Evolutionary conservation across 35 echinoderm and acorn worm species (phyloP).

Genomic region (Chiridota heheva): DNA sequence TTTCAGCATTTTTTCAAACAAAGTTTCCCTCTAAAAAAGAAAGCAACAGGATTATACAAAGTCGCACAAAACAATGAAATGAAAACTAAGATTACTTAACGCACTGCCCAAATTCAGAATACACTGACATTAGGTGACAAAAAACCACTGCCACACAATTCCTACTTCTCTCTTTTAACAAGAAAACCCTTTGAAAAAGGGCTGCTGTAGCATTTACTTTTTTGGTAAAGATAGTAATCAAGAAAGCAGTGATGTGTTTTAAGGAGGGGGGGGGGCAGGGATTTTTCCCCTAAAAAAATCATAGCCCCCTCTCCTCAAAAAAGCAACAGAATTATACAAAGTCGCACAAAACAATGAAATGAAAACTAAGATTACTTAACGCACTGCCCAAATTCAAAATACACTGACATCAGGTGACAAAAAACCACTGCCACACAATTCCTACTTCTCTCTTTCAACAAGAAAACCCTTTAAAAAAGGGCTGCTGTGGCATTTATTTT

Average conservation of each 20-base stretch:
- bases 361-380: not conserved
- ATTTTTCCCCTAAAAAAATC: too few species aligned
- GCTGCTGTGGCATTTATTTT: not conserved
- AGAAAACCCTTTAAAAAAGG: not conserved
- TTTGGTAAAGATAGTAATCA: too few species aligned
- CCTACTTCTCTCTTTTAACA: not conserved
- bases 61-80: not conserved
- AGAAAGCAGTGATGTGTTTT: too few species aligned
- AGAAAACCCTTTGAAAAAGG: not conserved
- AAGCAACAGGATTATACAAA: slow-evolving; percentile 5
- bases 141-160: not conserved
- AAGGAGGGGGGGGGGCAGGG: too few species aligned
- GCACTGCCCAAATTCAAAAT: not conserved
- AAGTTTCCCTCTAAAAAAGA: slow-evolving; percentile 63
- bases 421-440: not conserved
- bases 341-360: not conserved
- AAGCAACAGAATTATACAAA: slow-evolving; percentile 5
- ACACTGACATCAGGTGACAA: not conserved
- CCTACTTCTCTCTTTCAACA: not conserved
- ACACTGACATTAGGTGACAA: not conserved
- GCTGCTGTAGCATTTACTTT: not conserved
- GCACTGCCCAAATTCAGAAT: not conserved
- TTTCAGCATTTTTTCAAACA: slow-evolving; percentile 79
- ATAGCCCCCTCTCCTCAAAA: slow-evolving; percentile 58
- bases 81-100: not conserved